Base-by-base conservation (phyloP, 92 coral and sea anemone genomes). In the Porites cylindrica region DNA sequence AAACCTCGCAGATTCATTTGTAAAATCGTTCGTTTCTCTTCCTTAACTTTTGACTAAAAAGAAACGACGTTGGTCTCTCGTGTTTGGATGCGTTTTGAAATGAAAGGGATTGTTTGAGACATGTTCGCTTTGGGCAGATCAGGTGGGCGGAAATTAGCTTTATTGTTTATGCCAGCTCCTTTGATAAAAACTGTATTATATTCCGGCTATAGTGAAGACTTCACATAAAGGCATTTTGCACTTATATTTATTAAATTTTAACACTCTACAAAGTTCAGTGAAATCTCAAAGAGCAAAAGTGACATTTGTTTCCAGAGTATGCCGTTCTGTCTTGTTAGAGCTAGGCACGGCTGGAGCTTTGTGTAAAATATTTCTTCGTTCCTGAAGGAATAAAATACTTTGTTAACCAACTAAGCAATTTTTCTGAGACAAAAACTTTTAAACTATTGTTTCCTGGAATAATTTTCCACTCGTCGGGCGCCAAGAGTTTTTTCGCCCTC, bases 91-190 rank as follows among this genome's bases (percentile, higher is more conserved):
- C 11, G 13, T 1, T 67, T 21, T 1, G 51, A 26, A 32, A 29
- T 68, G 26, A 10, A 38, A 8, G 38, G 6, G 38, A 38, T 70
- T 13, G 17, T 10, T 38, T 38, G 47, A 38, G 47, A 38, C 23
- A 10, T 78, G 71, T 70, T 78, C 71, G 86, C 43, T 11, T 14
- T 60, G 23, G 51, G 18, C 52, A 52, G 10, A 20, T 53, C 10
- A 50, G 13, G 86, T 70, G 86, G 86, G 86, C 86, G 86, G 67
- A 82, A 82, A 70, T 82, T 17, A 70, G 19, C 10, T 51, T 56
- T 16, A 70, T 70, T 82, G 85, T 82, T 82, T 56, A 26, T 54
- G 18, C 32, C 56, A 61, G 56, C 77, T 71, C 68, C 11, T 82
- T 79, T 23, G 38, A 29, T n/a, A 10, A 60, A 61, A 61, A 18